A percentile compares a stretch with the other conserved stretches of the same genome.
Conservation (phyloP, 2,888 invertebrate genomes). For the Athetis lepigone region DNA sequence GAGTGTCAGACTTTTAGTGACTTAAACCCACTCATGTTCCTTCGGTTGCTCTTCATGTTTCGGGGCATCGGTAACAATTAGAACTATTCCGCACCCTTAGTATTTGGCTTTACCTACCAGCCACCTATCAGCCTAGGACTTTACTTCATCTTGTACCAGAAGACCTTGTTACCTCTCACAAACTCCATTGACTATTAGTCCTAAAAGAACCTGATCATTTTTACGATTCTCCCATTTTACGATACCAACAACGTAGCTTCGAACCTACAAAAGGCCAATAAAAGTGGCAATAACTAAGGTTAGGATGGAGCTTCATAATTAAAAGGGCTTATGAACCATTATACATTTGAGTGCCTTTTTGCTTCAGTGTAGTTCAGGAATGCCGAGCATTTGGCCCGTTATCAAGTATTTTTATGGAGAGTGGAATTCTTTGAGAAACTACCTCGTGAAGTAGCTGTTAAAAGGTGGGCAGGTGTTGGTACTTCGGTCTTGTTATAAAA, state of each 20-base stretch:
- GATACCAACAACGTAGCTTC: slow-evolving; percentile 31
- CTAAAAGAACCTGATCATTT: neutral
- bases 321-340: slow-evolving; percentile 69
- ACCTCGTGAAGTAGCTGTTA: slow-evolving; percentile 6
- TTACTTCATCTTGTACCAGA: too few species aligned
- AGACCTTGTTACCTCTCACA: neutral
- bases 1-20: too few species aligned
- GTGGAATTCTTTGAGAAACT: slow-evolving; percentile 47
- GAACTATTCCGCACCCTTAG: too few species aligned
- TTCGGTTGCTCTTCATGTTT: too few species aligned
- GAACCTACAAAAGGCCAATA: slow-evolving; percentile 42
- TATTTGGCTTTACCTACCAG: too few species aligned
- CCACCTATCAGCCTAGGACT: too few species aligned
- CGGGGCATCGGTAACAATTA: too few species aligned
- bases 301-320: slow-evolving; percentile 56
- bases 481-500: too few species aligned
- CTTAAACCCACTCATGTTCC: too few species aligned
- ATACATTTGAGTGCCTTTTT: slow-evolving; percentile 69
- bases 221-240: slow-evolving; percentile 26
- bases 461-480: neutral
- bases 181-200: neutral
- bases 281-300: slow-evolving; percentile 51
- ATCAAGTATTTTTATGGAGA: slow-evolving; percentile 65
- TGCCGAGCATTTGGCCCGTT: slow-evolving; percentile 57
- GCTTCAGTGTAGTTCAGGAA: slow-evolving; percentile 60